Evolutionary conservation across 2,888 invertebrate species (phyloP), one percentile per base, ranked within the genome.

Genomic region (Campaea margaritaria): DNA sequence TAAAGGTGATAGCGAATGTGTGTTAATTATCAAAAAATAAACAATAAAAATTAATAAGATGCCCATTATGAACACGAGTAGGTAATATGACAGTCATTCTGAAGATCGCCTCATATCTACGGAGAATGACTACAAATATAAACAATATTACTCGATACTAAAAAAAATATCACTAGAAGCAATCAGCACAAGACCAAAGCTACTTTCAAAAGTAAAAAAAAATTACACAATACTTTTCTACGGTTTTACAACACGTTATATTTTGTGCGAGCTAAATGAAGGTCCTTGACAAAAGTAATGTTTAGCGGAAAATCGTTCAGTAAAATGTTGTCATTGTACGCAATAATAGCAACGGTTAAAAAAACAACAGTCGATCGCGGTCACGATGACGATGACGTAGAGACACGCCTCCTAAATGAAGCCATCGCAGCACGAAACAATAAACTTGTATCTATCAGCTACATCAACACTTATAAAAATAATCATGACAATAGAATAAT

Each of bases 361-460:
- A 21, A 53, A 59, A 53, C 46, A 58, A 50, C 36, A 34, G 45
- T 10, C 46, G 58, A 56, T 36, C 12, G 68, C 52, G 63, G 55
- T 45, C 52, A 38, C 5, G 31, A 31, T 31, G 21, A 51, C 55
- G 64, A 67, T 82, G 82, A 82, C 84, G 83, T 77, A 64, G 64
- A 43, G 74, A 78, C 84, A 79, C 84, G 78, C 84, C 85, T 78
- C 73, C 79, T 55, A 58, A 69, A 68, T 72, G 67, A 65, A 67
- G 67, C 65, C 54, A 44, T 59, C 58, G 58, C 64, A 65, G 10
- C 31, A 60, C 58, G 48, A 65, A 65, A 52, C 21, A 47, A 68
- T 51, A 47, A 42, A 49, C 36, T 45, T 44, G 41, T 47, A 16
- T 34, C 38, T 48, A 50, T 57, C 48, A 51, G 39, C 52, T 46